A percentile compares a stretch with the other conserved stretches of the same genome.
phyloP scores from a whole-genome alignment of 2,113 vertebrate genomes.

The Sapayoa aenigma region DNA sequence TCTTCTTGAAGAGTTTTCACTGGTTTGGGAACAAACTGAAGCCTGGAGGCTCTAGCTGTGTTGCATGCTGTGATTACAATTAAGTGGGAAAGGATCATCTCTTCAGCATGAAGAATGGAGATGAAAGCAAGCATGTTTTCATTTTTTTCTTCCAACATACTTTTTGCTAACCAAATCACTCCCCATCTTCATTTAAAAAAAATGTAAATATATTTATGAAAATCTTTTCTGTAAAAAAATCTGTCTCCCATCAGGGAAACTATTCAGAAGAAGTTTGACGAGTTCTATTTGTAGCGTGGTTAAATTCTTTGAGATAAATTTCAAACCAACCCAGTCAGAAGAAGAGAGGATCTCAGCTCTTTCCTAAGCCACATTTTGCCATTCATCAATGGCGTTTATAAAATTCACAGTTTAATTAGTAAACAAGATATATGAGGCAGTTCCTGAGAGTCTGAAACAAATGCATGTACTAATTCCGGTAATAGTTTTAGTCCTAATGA shows the following conservation, averaged over 20 bases:
- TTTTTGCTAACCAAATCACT: background rate
- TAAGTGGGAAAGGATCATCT: background rate
- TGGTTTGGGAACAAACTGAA: background rate
- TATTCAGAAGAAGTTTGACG: background rate
- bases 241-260: background rate
- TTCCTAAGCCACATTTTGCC: background rate
- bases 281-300: background rate
- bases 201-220: slow-evolving; percentile 14
- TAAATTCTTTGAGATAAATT: background rate
- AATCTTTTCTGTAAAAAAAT: background rate
- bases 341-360: background rate
- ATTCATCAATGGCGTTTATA: background rate
- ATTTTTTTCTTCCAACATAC: background rate
- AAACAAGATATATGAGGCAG: background rate
- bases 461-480: background rate
- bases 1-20: background rate
- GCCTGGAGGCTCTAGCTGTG: background rate
- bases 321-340: background rate
- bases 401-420: background rate
- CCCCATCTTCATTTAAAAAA: background rate
- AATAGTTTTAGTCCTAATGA: background rate
- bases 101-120: background rate
- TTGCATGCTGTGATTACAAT: background rate
- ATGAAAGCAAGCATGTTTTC: background rate
- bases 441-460: background rate